Evolutionary conservation across 2,888 invertebrate species (phyloP), one percentile per base, ranked within the genome.

Genomic region (Apamea anceps): DNA sequence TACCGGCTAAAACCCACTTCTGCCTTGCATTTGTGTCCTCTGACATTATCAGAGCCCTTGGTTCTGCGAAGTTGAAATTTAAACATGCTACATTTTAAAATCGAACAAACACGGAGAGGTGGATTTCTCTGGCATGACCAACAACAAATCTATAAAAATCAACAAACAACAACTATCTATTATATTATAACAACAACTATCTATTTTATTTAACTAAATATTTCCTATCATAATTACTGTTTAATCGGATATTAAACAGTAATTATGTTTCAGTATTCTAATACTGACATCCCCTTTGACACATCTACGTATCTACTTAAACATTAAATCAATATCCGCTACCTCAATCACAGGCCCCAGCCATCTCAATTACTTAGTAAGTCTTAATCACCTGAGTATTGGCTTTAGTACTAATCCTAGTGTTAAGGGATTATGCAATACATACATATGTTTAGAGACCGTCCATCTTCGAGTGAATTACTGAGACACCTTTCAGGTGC

Each of bases 361-460:
- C 84, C 63, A 18, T 77, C 65, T 80, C 73, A 84, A 80, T 85
- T 85, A 80, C 75, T 85, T 80, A 80, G 80, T 84, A 77, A 84
- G 67, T 65, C 48, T 37, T 73, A 87, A 84, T 87, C 87, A 84
- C 71, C 75, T 76, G 73, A 72, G 80, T 80, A 80, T 87, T 75
- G 72, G 74, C 57, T 73, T 84, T 62, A 67, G 60, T 65, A 67
- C 54, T 80, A 80, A 87, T 75, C 70, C 77, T 42, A 75, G 75
- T 75, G 75, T 80, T 85, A 57, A 62, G 73, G 67, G 80, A 80
- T 84, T 66, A 65, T 32, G 65, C 48, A 71, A 80, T 57, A 85
- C 45, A 76, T 77, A 75, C 32, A 81, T 71, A 63, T 75, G 63
- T 65, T 75, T n/a, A 72, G 63, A 37, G 12, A 32, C 60, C 71